Evolutionary conservation across 1,140 invertebrate species (phyloP).

Genomic region (Centruroides sculpturatus): DNA sequence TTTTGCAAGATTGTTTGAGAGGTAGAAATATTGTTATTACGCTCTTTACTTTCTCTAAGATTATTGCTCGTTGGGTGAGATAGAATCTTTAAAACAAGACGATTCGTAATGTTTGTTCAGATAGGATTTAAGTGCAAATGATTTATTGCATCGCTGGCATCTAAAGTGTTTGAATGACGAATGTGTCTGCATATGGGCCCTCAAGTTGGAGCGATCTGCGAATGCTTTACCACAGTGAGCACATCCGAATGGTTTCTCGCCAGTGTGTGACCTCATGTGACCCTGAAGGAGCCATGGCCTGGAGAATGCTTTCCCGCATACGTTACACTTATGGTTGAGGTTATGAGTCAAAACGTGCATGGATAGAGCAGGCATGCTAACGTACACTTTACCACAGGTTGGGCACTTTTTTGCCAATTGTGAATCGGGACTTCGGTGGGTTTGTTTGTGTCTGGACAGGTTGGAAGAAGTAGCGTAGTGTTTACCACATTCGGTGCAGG

Average conservation of each 20-base stretch:
- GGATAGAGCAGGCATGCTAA: constrained; percentile 90
- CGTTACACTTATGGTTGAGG: constrained; percentile 52
- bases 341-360: constrained; percentile 91
- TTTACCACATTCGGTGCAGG: constrained; percentile 91
- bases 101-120: constrained; percentile 98
- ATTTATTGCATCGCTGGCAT: constrained; percentile 86
- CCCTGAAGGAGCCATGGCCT: constrained; percentile 91
- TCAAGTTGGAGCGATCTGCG: constrained; percentile 90
- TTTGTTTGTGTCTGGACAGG: constrained; percentile 90
- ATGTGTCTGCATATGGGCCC: constrained; percentile 97
- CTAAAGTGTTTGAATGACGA: constrained; percentile 90
- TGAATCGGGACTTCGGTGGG: constrained; percentile 82
- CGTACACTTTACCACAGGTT: constrained; percentile 84
- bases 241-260: constrained; percentile 97
- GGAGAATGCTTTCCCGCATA: constrained; percentile 92
- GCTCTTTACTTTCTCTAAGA: too few species aligned
- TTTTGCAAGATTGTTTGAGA: too few species aligned
- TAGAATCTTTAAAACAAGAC: constrained; percentile 67
- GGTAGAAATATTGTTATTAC: too few species aligned
- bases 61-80: neutral
- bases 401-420: constrained; percentile 83
- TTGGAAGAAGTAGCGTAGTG: constrained; percentile 92
- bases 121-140: constrained; percentile 98
- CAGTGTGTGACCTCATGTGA: constrained; percentile 86
- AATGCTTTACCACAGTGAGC: constrained; percentile 98